Evolutionary conservation across 2,113 vertebrate genomes (phyloP).

Genomic region (Podocnemis expansa): DNA sequence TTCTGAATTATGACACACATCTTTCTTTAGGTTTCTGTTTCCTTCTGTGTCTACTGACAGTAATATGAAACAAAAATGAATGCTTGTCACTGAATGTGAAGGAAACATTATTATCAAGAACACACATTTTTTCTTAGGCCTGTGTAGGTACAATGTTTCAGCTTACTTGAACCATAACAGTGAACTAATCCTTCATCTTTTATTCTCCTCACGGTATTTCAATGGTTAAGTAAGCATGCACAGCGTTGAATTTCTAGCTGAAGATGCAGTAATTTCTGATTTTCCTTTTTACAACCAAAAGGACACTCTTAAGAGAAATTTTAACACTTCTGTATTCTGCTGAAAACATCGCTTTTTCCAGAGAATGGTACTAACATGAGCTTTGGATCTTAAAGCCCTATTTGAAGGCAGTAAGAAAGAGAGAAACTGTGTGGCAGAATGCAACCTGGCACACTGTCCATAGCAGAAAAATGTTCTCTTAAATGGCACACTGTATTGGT

Average conservation of each 20-base stretch:
- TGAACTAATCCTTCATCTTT: background rate
- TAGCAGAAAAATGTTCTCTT: too few species aligned
- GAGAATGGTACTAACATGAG: too few species aligned
- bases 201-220: background rate
- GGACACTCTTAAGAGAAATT: too few species aligned
- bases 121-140: constrained; percentile 25
- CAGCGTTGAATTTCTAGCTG: background rate
- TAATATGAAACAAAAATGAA: constrained; percentile 39
- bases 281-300: too few species aligned
- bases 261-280: too few species aligned
- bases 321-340: too few species aligned
- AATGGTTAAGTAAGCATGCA: background rate
- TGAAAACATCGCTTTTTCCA: too few species aligned
- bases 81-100: constrained; percentile 8
- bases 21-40: background rate
- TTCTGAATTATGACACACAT: background rate
- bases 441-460: too few species aligned
- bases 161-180: background rate
- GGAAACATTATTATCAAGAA: constrained; percentile 44
- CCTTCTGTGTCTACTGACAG: constrained; percentile 39
- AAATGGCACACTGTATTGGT: too few species aligned
- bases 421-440: too few species aligned
- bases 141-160: background rate
- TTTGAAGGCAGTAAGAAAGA: too few species aligned
- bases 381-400: too few species aligned